Percentiles rank a stretch among this genome's conserved stretches.
phyloP scores from a whole-genome alignment of 2,888 invertebrate species.

The Ormyrus pomaceus region DNA sequence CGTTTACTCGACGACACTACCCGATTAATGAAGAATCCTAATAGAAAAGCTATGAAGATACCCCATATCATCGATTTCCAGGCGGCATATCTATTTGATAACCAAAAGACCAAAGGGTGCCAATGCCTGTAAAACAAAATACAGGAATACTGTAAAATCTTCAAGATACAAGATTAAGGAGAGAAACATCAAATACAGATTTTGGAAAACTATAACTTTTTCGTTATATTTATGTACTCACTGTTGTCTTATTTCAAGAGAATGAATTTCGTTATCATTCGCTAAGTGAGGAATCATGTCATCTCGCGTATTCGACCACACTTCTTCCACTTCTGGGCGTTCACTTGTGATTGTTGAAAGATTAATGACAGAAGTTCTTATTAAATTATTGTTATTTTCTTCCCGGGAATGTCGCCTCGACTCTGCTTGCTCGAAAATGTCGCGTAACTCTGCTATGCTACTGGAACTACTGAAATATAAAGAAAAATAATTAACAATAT shows the following conservation, averaged over 20 bases:
- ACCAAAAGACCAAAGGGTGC: slow-evolving; percentile 47
- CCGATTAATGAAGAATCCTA: slow-evolving; percentile 67
- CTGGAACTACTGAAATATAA: slow-evolving; percentile 63
- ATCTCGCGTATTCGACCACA: slow-evolving; percentile 60
- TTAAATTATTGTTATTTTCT: slow-evolving; percentile 69
- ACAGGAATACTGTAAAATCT: too few relatives aligned
- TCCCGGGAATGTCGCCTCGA: slow-evolving; percentile 68
- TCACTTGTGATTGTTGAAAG: slow-evolving; percentile 52
- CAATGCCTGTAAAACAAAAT: slow-evolving; percentile 56
- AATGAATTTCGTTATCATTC: slow-evolving; percentile 34
- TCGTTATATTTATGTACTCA: slow-evolving; percentile 9
- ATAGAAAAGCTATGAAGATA: slow-evolving; percentile 64
- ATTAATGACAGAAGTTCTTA: slow-evolving; percentile 51
- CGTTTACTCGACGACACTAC: slow-evolving; percentile 62
- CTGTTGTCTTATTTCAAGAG: slow-evolving; percentile 35
- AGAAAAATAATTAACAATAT: slow-evolving; percentile 11
- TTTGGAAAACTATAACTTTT: background rate
- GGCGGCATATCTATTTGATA: slow-evolving; percentile 53
- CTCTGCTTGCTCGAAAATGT: slow-evolving; percentile 70
- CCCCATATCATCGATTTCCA: slow-evolving; percentile 65
- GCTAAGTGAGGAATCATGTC: slow-evolving; percentile 59
- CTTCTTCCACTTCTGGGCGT: slow-evolving; percentile 60
- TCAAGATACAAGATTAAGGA: too few relatives aligned
- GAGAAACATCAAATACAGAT: slow-evolving; percentile 2
- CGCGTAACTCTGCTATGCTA: slow-evolving; percentile 68